Percentiles rank a stretch among this genome's conserved stretches.
Conservation (phyloP, 2,888 invertebrate species). For the Troides helena region DNA sequence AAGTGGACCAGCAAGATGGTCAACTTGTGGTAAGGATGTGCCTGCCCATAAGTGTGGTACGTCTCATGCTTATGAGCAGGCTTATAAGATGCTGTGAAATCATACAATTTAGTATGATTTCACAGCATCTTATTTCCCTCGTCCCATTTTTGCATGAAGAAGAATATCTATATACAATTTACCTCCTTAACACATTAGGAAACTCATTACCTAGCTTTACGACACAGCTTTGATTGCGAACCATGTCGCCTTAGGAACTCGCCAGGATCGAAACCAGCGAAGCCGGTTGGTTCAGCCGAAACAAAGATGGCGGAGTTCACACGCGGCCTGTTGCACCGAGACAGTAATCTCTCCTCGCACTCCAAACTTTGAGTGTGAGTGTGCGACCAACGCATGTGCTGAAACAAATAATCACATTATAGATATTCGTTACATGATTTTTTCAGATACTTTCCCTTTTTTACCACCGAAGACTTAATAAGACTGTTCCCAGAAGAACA, state of each 20-base stretch:
- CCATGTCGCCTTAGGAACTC: constrained; percentile 90
- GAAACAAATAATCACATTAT: constrained; percentile 36
- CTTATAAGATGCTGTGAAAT: no score
- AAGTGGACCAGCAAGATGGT: no score
- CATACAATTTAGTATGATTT: no score
- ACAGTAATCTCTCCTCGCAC: constrained; percentile 80
- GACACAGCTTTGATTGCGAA: constrained; percentile 88
- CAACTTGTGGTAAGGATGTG: no score
- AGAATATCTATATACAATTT: no score
- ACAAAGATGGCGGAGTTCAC: constrained; percentile 93
- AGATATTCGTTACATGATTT: background rate
- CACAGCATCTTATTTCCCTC: no score
- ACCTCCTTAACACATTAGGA: background rate
- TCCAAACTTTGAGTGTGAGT: constrained; percentile 84
- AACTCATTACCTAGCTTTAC: constrained; percentile 83
- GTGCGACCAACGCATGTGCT: constrained; percentile 87
- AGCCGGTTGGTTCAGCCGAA: constrained; percentile 86
- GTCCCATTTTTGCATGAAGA: no score
- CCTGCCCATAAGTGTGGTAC: no score
- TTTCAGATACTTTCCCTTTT: background rate
- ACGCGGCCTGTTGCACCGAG: constrained; percentile 84
- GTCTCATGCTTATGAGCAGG: no score
- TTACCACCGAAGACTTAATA: background rate
- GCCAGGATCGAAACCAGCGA: constrained; percentile 88
- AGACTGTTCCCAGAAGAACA: background rate